Evolutionary conservation across 2,113 vertebrate genomes (phyloP), one percentile per base, ranked within the genome.

Genomic region (Eira barbara): DNA sequence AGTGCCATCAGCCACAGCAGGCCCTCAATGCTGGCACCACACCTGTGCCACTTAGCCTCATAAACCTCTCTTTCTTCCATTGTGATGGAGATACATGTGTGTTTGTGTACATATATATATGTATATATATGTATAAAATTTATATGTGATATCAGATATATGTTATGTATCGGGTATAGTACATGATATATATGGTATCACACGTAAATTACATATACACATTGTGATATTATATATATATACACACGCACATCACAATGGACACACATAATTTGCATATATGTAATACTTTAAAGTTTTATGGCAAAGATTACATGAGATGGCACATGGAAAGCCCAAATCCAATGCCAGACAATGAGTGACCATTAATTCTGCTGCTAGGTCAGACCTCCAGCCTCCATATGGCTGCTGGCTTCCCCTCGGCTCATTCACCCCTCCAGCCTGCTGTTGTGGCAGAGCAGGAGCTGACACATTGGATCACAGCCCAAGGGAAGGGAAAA

Each of bases 261-360:
- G 23, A 18, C 7, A 59, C 27, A 36, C 13, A 17, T 12, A 21
- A 17, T 15, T 78, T 39, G 29, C 31, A 36, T 52, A 52, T 21
- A 20, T 9, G 31, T 25, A 17, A 17, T 14, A 39, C 11, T 85
- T 67, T 52, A 10, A 31, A 61, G 5, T 86, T 81, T 76, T 25
- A 65, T 21, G 17, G 17, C 2, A 39, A 17, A 21, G 7, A 79
- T 52, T 39, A 45, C 55, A 76, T 29, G 59, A 57, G n/a, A 52
- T 1, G 6, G 23, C 29, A 0, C 1, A 9, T 20, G 18, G 12
- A 18, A 47, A 59, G 23, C 17, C 5, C 7, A 7, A 61, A 29
- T 10, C 10, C 25, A 17, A 5, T 9, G 18, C 13, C 6, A 69
- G 15, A 11, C 17, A 20, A 1, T 3, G 25, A 65, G 31, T 20